A percentile compares a stretch with the other conserved stretches of the same genome.
These are phyloP conservation scores for Dyspetes luteomarginatus DNA, from an alignment of 2,888 invertebrate species.

Conservation along the genomic window DNA sequence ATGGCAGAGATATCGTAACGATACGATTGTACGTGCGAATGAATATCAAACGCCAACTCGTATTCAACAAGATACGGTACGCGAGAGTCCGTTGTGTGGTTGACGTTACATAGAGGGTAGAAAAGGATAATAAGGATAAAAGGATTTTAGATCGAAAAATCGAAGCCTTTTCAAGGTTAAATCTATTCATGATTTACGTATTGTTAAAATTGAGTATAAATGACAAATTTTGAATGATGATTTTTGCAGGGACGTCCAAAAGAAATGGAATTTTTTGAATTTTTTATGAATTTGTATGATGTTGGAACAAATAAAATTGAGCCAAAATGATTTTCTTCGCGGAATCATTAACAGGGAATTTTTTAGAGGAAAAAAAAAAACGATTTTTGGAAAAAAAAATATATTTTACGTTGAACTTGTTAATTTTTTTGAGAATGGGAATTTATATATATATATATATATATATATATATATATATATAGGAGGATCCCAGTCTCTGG, in stretches of 20 bases:
- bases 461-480: no score
- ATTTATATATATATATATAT: no score
- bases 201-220: neutral
- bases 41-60: slow-evolving; percentile 49
- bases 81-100: neutral
- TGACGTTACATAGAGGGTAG: no score
- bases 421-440: slow-evolving; percentile 6
- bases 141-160: neutral
- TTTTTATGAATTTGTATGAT: no score
- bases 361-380: neutral
- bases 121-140: neutral
- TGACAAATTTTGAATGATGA: no score
- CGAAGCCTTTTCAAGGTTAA: neutral
- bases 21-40: slow-evolving; percentile 52
- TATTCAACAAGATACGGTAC: slow-evolving; percentile 28
- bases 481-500: neutral
- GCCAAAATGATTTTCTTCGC: no score
- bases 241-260: no score
- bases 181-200: neutral
- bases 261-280: no score
- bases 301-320: no score
- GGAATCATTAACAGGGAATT: no score
- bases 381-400: neutral
- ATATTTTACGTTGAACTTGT: neutral
- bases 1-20: slow-evolving; percentile 35